Evolutionary conservation across 2,888 invertebrate species (phyloP).

Genomic region (Drepanosiphum platanoidis): DNA sequence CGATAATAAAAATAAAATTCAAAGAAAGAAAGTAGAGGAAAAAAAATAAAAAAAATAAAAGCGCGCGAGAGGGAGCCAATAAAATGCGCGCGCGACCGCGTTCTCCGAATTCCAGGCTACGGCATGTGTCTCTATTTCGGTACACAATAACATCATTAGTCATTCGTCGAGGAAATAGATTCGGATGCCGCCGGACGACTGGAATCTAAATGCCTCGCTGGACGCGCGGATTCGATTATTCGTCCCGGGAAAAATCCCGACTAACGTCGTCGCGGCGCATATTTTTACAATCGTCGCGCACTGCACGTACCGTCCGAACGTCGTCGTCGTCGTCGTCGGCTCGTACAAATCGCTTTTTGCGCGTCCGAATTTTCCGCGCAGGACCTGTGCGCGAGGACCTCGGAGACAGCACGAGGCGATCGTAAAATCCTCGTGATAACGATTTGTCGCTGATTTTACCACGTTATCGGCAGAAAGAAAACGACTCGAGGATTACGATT

Average conservation of each 20-base stretch:
- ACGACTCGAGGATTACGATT: no score
- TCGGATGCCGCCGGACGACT: not conserved
- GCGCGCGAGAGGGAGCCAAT: slow-evolving; percentile 28
- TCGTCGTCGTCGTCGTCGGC: no score
- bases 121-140: slow-evolving; percentile 57
- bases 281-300: no score
- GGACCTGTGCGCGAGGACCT: no score
- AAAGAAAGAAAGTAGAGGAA: not conserved
- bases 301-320: no score
- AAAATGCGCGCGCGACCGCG: slow-evolving; percentile 29
- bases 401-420: no score
- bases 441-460: no score
- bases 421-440: no score
- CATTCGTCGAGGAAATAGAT: slow-evolving; percentile 44
- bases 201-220: slow-evolving; percentile 40
- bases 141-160: slow-evolving; percentile 60
- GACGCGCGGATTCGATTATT: not conserved
- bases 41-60: slow-evolving; percentile 4
- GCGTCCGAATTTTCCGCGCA: no score
- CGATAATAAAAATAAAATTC: slow-evolving; percentile 28
- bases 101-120: slow-evolving; percentile 42
- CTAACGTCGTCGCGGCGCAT: not conserved
- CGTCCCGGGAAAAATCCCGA: not conserved
- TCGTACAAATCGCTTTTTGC: no score
- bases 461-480: no score